A percentile compares a stretch with the other conserved stretches of the same genome.
phyloP scores from a whole-genome alignment of 2,113 vertebrate species.

The Nycticebus coucang region DNA sequence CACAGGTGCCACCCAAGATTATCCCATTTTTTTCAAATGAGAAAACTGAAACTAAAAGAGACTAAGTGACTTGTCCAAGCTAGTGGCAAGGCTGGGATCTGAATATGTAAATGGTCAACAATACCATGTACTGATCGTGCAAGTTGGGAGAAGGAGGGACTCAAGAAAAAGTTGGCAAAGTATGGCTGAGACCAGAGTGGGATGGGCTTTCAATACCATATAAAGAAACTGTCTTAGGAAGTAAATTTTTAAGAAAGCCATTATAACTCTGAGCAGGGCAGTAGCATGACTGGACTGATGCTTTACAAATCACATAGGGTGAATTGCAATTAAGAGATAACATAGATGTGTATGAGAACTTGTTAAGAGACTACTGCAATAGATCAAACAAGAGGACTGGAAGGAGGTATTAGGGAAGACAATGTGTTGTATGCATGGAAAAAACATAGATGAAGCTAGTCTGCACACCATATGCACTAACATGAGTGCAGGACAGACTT shows the following conservation, averaged over 20 bases:
- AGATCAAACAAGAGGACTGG: not conserved
- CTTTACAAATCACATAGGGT: not conserved
- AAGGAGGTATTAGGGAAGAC: not conserved
- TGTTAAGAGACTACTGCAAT: not conserved
- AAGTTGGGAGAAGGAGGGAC: not conserved
- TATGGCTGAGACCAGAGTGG: not conserved
- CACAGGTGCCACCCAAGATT: not conserved
- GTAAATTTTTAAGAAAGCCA: not conserved
- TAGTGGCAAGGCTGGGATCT: not conserved
- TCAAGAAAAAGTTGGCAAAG: not conserved
- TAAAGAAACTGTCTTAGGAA: not conserved
- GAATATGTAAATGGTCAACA: not conserved
- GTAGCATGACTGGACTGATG: not conserved
- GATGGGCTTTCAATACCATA: not conserved
- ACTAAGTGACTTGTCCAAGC: not conserved
- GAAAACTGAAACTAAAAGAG: not conserved
- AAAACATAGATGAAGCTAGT: not conserved
- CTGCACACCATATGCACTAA: not conserved
- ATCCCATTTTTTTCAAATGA: slow-evolving; percentile 37
- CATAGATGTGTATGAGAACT: not conserved
- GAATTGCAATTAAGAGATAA: not conserved
- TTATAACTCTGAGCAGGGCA: slow-evolving; percentile 4
- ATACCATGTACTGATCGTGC: not conserved
- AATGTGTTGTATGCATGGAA: not conserved
- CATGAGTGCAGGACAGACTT: not conserved